These are phyloP conservation scores for Anguilla marmorata DNA, from an alignment of 2,797 vertebrate species.

Conservation along the genomic window DNA sequence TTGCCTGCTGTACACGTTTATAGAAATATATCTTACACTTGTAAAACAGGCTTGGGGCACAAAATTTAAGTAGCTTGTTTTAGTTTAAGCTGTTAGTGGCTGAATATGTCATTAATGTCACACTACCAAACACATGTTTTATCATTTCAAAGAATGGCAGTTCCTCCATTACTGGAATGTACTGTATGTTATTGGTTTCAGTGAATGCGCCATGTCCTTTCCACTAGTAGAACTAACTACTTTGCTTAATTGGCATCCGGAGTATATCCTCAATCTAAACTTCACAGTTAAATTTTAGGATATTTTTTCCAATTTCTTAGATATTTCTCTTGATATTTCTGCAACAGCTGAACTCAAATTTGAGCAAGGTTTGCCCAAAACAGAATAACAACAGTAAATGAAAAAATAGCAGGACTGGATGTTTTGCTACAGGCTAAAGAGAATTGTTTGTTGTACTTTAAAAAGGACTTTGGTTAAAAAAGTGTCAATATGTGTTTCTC, in stretches of 20 bases:
- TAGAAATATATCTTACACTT: background rate
- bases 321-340: background rate
- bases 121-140: background rate
- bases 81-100: background rate
- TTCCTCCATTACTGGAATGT: background rate
- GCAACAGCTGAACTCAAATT: background rate
- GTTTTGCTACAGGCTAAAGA: background rate
- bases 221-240: background rate
- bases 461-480: too few species aligned
- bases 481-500: background rate
- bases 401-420: background rate
- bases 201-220: background rate
- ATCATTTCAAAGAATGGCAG: background rate
- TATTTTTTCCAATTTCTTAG: background rate
- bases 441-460: background rate
- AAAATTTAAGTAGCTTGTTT: background rate
- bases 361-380: background rate
- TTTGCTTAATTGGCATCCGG: background rate
- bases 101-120: background rate
- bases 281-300: background rate
- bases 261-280: background rate
- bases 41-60: background rate
- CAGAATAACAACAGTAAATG: background rate
- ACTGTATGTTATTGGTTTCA: background rate
- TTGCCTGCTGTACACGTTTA: background rate